Conservation (phyloP, 2,888 invertebrate species). For the Cetonia aurata region DNA sequence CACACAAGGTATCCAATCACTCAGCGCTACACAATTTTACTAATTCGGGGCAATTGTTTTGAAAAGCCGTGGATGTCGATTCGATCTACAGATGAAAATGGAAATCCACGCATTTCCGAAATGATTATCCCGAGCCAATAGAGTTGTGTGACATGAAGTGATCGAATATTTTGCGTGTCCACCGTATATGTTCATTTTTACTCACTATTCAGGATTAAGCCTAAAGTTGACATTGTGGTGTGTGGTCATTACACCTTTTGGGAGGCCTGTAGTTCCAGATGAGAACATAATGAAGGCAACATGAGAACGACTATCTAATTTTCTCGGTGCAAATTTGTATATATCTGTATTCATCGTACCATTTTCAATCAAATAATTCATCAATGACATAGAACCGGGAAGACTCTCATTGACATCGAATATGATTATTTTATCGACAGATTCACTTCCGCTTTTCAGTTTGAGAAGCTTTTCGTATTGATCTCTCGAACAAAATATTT, state of each 20-base stretch:
- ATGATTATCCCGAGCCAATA: too few relatives aligned
- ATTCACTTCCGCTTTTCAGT: conserved; percentile 60
- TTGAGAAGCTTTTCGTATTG: conserved; percentile 71
- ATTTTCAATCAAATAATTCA: conserved; percentile 59
- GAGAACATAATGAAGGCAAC: conserved; percentile 69
- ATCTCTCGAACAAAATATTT: conserved; percentile 46
- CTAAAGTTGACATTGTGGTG: conserved; percentile 67
- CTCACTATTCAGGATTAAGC: conserved; percentile 25
- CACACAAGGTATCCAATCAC: too few relatives aligned
- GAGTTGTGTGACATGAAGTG: too few relatives aligned
- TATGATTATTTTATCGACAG: conserved; percentile 69
- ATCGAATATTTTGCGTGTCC: too few relatives aligned
- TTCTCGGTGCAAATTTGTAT: conserved; percentile 15
- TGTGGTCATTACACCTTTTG: conserved; percentile 76
- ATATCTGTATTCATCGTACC: conserved; percentile 61
- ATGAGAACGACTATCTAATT: conserved; percentile 48
- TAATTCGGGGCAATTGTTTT: too few relatives aligned
- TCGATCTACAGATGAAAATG: too few relatives aligned
- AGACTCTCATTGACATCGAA: conserved; percentile 67
- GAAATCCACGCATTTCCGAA: too few relatives aligned
- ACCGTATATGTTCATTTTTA: too few relatives aligned
- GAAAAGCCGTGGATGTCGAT: too few relatives aligned
- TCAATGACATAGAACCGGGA: conserved; percentile 55
- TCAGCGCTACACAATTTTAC: too few relatives aligned
- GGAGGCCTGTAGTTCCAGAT: conserved; percentile 78